phyloP scores from a whole-genome alignment of 2,113 vertebrate species.

The Pomatorhinus ruficollis region DNA sequence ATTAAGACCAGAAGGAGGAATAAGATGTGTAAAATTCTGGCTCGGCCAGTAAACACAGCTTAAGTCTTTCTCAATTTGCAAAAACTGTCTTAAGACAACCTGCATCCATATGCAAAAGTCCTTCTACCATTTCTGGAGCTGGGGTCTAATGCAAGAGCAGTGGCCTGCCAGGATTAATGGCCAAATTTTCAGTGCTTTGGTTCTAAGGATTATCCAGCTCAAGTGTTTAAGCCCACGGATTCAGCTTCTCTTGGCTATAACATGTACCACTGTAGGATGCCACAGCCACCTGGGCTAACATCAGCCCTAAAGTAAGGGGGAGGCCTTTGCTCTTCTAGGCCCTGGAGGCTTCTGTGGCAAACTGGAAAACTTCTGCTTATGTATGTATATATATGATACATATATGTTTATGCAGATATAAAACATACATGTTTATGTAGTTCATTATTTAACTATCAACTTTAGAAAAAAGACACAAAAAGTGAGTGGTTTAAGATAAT shows the following conservation, averaged over 20 bases:
- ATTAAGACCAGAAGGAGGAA: background rate
- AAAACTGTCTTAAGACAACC: background rate
- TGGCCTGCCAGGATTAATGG: background rate
- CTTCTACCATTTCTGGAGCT: background rate
- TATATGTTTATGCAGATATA: background rate
- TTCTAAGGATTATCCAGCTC: background rate
- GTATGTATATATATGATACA: background rate
- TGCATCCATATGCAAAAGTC: background rate
- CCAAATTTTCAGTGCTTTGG: background rate
- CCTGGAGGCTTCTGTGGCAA: background rate
- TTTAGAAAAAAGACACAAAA: background rate
- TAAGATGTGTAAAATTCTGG: background rate
- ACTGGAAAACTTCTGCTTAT: background rate
- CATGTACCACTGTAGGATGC: background rate
- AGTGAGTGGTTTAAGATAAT: background rate
- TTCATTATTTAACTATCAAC: background rate
- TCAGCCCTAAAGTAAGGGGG: background rate
- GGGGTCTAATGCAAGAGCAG: background rate
- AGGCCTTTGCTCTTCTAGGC: background rate
- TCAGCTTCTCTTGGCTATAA: background rate
- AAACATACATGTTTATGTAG: background rate
- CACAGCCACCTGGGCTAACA: background rate
- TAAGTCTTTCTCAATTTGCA: background rate
- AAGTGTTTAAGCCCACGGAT: background rate
- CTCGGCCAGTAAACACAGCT: background rate